These are phyloP conservation scores for Orthosia gothica DNA, from an alignment of 2,888 invertebrate genomes.

Conservation along the genomic window DNA sequence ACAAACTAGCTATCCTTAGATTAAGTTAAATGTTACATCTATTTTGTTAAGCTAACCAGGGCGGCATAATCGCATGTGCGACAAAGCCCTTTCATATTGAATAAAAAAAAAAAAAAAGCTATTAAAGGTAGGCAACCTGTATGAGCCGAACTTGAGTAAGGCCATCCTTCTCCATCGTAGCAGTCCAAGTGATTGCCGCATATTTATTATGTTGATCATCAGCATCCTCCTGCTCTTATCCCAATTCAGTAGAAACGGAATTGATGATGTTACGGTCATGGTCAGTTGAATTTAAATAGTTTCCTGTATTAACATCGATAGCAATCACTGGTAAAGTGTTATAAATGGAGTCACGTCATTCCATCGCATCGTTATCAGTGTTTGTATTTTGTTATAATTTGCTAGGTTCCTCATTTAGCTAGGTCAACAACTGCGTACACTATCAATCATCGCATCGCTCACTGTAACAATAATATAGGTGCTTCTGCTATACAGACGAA, in stretches of 20 bases:
- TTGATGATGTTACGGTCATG: conserved; percentile 19
- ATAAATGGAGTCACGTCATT: not conserved
- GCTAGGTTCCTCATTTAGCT: not conserved
- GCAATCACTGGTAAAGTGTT: not conserved
- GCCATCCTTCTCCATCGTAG: no score
- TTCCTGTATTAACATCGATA: conserved; percentile 32
- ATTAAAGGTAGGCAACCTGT: no score
- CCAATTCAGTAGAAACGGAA: not conserved
- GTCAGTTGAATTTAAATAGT: conserved; percentile 25
- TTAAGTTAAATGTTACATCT: no score
- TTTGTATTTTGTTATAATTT: conserved; percentile 16
- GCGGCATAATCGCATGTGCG: no score
- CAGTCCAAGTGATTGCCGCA: no score
- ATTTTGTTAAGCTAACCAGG: no score
- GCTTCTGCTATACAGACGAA: no score
- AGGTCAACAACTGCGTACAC: not conserved
- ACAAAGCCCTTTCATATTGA: no score
- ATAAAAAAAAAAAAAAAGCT: no score
- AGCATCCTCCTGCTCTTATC: not conserved
- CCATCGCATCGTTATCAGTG: not conserved
- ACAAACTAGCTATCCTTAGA: no score
- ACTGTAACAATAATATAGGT: not conserved
- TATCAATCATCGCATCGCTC: not conserved
- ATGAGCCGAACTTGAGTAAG: no score
- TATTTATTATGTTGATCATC: not conserved